These are phyloP conservation scores for Palythoa grandiflora DNA, from an alignment of 92 coral and sea anemone species.

Conservation along the genomic window DNA sequence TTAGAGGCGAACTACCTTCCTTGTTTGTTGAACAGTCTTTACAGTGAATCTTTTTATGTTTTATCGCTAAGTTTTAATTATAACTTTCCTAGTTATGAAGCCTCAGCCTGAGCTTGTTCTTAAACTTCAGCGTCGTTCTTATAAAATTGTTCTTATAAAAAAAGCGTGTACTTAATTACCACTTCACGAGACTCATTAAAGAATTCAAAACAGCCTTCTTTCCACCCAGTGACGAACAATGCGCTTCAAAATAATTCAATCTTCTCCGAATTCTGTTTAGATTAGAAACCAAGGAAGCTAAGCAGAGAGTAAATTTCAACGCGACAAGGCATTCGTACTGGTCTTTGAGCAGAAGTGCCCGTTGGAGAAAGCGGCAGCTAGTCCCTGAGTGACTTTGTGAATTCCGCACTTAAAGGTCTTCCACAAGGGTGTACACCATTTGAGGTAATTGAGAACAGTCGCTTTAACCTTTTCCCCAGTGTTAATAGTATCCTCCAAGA, in stretches of 20 bases:
- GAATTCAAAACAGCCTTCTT: background rate
- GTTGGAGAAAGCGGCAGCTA: conserved; percentile 1
- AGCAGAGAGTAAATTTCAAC: background rate
- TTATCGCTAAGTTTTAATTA: too few species aligned
- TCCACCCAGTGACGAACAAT: background rate
- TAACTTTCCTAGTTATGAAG: too few species aligned
- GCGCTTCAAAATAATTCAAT: conserved; percentile 11
- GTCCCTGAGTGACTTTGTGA: conserved; percentile 6
- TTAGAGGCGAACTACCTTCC: too few species aligned
- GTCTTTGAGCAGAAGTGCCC: conserved; percentile 19
- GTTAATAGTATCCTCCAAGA: background rate
- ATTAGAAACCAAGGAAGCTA: background rate
- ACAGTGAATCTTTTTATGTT: too few species aligned
- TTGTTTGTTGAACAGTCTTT: too few species aligned
- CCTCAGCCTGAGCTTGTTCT: too few species aligned
- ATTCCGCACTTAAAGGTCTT: background rate
- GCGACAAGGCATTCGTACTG: conserved; percentile 26
- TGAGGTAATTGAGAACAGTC: conserved; percentile 19
- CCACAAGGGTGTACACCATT: conserved; percentile 16
- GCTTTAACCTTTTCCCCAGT: conserved; percentile 7
- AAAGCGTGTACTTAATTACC: conserved; percentile 11
- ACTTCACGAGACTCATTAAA: background rate
- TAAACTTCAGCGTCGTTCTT: too few species aligned
- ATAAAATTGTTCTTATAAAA: too few species aligned
- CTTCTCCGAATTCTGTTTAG: conserved; percentile 21